phyloP scores from a whole-genome alignment of 2,888 invertebrate species.

The Lutraria lutraria region DNA sequence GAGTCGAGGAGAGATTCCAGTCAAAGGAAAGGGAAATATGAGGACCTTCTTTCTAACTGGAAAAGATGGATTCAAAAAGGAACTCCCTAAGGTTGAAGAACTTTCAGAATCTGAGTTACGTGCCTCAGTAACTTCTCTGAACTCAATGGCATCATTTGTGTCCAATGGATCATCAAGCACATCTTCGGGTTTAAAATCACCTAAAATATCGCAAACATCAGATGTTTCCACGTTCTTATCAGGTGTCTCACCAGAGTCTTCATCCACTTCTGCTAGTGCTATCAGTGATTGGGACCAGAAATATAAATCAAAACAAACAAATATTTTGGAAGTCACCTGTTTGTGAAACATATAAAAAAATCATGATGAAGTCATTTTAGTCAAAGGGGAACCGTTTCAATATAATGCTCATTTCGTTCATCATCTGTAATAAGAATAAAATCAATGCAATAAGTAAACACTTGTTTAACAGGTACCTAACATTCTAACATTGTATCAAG shows the following conservation, averaged over 20 bases:
- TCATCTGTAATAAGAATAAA: no score
- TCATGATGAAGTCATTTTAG: no score
- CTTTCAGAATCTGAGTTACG: slow-evolving; percentile 43
- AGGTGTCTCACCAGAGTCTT: not conserved
- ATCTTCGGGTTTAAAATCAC: slow-evolving; percentile 11
- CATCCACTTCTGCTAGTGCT: not conserved
- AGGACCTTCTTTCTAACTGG: slow-evolving; percentile 93
- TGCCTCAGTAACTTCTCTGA: slow-evolving; percentile 48
- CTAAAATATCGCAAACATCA: slow-evolving; percentile 47
- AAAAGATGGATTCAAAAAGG: slow-evolving; percentile 77
- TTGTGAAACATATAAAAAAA: slow-evolving; percentile 53
- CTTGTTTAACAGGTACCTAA: no score
- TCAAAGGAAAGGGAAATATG: slow-evolving; percentile 97
- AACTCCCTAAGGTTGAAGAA: slow-evolving; percentile 72
- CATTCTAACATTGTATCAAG: no score
- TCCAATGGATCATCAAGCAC: slow-evolving; percentile 39
- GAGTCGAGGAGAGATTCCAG: slow-evolving; percentile 90
- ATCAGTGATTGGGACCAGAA: slow-evolving; percentile 43
- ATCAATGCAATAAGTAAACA: no score
- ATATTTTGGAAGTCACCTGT: slow-evolving; percentile 65
- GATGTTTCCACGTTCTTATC: slow-evolving; percentile 31
- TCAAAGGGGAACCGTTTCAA: no score
- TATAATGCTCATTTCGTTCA: no score
- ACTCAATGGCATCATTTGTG: slow-evolving; percentile 46
- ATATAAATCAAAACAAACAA: slow-evolving; percentile 63